phyloP scores from a whole-genome alignment of 2,888 invertebrate genomes.

The Hipparchia semele region DNA sequence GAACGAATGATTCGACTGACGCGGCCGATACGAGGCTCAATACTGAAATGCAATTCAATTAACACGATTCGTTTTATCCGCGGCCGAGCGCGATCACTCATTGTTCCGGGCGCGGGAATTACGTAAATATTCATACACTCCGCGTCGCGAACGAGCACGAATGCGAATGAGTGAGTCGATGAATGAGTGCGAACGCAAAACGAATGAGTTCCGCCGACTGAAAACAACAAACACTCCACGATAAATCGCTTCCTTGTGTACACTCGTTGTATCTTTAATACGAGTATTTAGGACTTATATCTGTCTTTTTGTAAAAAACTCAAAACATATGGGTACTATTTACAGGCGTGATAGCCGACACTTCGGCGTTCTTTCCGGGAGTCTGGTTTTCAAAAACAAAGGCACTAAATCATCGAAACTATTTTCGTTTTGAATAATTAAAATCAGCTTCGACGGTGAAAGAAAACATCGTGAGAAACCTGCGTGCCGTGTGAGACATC shows the following conservation, averaged over 20 bases:
- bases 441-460: no score
- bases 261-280: background rate
- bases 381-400: no score
- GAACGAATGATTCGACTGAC: background rate
- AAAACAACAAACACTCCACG: background rate
- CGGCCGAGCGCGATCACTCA: background rate
- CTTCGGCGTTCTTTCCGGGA: no score
- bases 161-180: background rate
- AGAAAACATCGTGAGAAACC: no score
- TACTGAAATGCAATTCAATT: constrained; percentile 3
- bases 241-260: background rate
- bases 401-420: no score
- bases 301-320: background rate
- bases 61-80: constrained; percentile 4
- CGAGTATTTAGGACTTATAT: background rate
- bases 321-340: background rate
- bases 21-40: background rate
- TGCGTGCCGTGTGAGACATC: no score
- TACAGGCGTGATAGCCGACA: no score
- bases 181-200: background rate
- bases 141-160: background rate
- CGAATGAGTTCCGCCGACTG: background rate
- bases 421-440: no score
- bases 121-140: background rate
- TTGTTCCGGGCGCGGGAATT: background rate